phyloP scores from a whole-genome alignment of 35 echinoderm and acorn worm species.

The Lytechinus pictus region DNA sequence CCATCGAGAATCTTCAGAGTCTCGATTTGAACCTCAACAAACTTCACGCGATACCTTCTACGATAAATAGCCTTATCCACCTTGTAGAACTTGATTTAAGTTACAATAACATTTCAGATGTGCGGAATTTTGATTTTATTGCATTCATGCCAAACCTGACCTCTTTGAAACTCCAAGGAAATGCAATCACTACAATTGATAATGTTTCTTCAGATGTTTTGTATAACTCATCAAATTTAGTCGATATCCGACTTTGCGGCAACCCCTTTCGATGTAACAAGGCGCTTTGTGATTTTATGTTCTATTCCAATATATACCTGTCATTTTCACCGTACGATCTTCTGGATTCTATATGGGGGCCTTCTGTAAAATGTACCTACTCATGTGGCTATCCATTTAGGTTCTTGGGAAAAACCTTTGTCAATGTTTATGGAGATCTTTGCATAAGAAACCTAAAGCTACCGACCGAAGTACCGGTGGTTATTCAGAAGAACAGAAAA shows the following conservation, averaged over 20 bases:
- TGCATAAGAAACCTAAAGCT: background rate
- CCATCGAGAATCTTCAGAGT: background rate
- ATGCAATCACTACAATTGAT: slow-evolving; percentile 5
- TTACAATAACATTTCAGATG: slow-evolving; percentile 20
- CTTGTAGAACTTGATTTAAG: background rate
- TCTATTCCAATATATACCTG: background rate
- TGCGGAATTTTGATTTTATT: background rate
- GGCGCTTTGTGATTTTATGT: background rate
- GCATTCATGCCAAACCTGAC: background rate
- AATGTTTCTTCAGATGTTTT: background rate
- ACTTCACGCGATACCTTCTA: background rate
- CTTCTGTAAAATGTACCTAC: background rate
- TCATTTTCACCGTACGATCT: background rate
- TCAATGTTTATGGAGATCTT: background rate
- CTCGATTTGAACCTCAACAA: background rate
- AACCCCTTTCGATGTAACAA: background rate
- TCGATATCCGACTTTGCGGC: background rate
- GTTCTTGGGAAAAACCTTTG: background rate
- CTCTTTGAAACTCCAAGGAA: background rate
- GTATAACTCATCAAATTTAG: background rate
- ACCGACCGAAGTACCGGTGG: background rate
- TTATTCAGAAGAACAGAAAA: background rate
- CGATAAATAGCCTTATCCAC: background rate
- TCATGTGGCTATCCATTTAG: background rate
- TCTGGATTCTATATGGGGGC: background rate